Evolutionary conservation across 2,113 vertebrate species (phyloP), one percentile per base, ranked within the genome.

Genomic region (Vulpes lagopus): DNA sequence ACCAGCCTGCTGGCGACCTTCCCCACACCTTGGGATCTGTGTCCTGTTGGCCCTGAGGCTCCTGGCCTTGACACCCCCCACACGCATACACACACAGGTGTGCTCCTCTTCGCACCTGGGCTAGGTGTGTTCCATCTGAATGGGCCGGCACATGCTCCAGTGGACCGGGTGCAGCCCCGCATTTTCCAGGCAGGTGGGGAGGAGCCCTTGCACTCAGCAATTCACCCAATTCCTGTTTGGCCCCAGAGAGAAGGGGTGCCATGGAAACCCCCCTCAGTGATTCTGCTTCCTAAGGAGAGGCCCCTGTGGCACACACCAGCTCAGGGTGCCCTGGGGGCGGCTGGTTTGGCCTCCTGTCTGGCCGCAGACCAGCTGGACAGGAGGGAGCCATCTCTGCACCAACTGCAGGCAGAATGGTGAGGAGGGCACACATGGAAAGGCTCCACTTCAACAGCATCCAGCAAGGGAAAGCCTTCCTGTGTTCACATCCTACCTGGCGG

Each of bases 231-330:
- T 6, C 43, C 6, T 43, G 43, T 43, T 59, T 64, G 32, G 91
- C 71, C n/a, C 14, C 90, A 25, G 59, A 59, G 65, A 20, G 53
- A 49, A 51, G 76, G n/a, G 22, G 35, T 17, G 35, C 30, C 55
- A 2, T 1, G 55, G 69, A 74, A 16, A 57, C 79, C 25, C 53
- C 62, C 43, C 78, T 95, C 59, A 35, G 81, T 69, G 23, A 57
- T 32, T 82, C 81, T 87, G 22, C 88, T 94, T 95, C 81, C 81
- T 92, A 87, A 91, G 65, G 85, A 65, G 64, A 88, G 32, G 8
- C 0, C 2, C 20, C 22, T 57, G 27, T 5, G 8, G 16, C 20
- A 65, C 35, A 49, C 64, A 23, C 16, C 19, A 30, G 1, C 87
- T 51, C 79, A 27, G 27, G 49, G 35, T 35, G 57, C 81, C 23